Conservation (phyloP, 1,140 invertebrate species). For the Euborellia annulipes region DNA sequence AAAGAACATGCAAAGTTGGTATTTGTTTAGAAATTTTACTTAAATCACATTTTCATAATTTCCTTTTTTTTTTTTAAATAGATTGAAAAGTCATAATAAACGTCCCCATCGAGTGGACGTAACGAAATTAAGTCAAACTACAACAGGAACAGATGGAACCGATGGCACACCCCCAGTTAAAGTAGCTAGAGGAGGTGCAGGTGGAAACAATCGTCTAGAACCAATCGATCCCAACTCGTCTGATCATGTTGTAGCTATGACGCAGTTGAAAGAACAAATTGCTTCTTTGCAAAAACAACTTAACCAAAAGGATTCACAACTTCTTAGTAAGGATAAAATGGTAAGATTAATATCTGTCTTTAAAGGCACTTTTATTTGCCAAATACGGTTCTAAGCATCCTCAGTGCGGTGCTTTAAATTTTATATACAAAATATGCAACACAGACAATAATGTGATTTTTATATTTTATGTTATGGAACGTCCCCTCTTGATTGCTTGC, state of each 20-base stretch:
- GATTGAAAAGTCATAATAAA: constrained; percentile 49
- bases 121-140: constrained; percentile 39
- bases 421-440: too few species aligned
- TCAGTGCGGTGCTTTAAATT: too few species aligned
- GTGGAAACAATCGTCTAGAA: constrained; percentile 24
- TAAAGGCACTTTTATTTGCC: too few species aligned
- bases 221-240: constrained; percentile 66
- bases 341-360: too few species aligned
- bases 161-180: constrained; percentile 29
- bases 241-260: constrained; percentile 86
- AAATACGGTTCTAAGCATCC: too few species aligned
- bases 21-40: constrained; percentile 19
- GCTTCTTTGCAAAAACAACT: constrained; percentile 83
- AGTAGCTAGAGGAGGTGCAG: constrained; percentile 27
- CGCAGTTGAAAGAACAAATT: constrained; percentile 86
- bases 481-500: too few species aligned
- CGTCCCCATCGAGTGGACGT: constrained; percentile 54
- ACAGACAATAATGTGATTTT: too few species aligned
- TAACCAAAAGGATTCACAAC: constrained; percentile 63
- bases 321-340: constrained; percentile 81
- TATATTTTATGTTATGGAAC: too few species aligned
- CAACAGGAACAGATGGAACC: constrained; percentile 24
- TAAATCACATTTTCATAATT: constrained; percentile 3
- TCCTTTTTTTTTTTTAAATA: constrained; percentile 18
- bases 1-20: constrained; percentile 41